Percentiles rank a stretch among this genome's conserved stretches.
phyloP scores from a whole-genome alignment of 2,113 vertebrate species.

The Anarhynchus alexandrinus region DNA sequence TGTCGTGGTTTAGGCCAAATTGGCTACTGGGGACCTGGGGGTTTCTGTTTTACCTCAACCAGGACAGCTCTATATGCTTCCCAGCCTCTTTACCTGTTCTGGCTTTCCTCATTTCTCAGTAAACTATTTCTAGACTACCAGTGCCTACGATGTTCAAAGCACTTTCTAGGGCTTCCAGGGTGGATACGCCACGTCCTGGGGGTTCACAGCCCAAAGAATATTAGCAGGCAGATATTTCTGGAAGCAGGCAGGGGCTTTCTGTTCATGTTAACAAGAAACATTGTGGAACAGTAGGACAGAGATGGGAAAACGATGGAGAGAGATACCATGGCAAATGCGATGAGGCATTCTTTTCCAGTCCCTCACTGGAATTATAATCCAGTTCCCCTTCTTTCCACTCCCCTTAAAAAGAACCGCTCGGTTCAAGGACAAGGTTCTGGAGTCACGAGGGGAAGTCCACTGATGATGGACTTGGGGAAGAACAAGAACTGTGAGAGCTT shows the following conservation, averaged over 20 bases:
- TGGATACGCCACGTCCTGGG: neutral
- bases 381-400: neutral
- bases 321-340: neutral
- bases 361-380: neutral
- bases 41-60: no score
- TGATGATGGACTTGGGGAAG: neutral
- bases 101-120: neutral
- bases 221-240: neutral
- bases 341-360: neutral
- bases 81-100: neutral
- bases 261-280: neutral
- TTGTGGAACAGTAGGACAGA: neutral
- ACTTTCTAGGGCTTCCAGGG: neutral
- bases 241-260: neutral
- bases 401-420: neutral
- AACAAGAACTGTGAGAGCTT: neutral
- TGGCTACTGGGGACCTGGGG: no score
- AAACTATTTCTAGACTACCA: neutral
- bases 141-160: neutral
- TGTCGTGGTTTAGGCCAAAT: no score
- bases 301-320: neutral
- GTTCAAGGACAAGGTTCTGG: neutral
- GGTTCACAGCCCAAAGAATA: neutral
- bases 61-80: neutral
- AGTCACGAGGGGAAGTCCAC: neutral